These are phyloP conservation scores for Amorpha juglandis DNA, from an alignment of 2,888 invertebrate species.

Conservation along the genomic window DNA sequence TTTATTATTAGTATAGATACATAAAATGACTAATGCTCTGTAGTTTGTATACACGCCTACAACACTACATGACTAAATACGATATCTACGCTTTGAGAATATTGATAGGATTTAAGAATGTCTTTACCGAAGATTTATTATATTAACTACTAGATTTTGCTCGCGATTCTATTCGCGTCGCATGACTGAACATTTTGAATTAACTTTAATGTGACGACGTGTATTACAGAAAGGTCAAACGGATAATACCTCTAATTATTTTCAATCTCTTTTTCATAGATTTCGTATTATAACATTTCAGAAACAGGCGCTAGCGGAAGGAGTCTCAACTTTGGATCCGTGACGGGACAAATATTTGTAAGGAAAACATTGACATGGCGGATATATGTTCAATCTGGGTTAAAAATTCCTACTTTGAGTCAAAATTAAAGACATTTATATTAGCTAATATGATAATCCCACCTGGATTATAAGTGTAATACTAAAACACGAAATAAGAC, in stretches of 20 bases:
- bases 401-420: neutral
- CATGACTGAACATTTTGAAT: neutral
- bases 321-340: neutral
- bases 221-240: neutral
- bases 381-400: neutral
- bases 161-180: neutral
- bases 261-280: neutral
- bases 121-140: neutral
- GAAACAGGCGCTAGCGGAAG: neutral
- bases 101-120: neutral
- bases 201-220: neutral
- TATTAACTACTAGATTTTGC: neutral
- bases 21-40: slow-evolving; percentile 12
- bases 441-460: slow-evolving; percentile 4
- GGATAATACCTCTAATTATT: neutral
- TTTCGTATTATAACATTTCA: neutral
- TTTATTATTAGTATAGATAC: too few species aligned
- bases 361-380: slow-evolving; percentile 7
- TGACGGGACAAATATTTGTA: slow-evolving; percentile 8
- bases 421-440: neutral
- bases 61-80: slow-evolving; percentile 1
- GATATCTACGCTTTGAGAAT: neutral
- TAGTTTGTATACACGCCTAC: slow-evolving; percentile 10
- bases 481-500: neutral
- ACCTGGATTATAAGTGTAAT: neutral